phyloP scores from a whole-genome alignment of 37 sponge, comb jelly and placozoan genomes.

The Spongia lamella region DNA sequence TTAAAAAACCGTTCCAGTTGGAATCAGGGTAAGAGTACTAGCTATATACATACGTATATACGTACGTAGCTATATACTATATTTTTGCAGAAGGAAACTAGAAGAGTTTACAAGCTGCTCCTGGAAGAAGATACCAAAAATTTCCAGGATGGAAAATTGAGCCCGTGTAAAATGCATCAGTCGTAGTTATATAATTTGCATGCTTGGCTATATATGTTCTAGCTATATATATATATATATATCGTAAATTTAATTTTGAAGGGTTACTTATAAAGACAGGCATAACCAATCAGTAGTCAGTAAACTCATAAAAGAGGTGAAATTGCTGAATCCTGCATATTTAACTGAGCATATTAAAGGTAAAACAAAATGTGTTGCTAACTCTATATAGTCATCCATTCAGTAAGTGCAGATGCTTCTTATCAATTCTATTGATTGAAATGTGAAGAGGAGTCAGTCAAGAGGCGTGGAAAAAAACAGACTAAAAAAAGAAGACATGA shows the following conservation, averaged over 20 bases:
- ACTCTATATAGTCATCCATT: too few species aligned
- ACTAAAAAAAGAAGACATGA: neutral
- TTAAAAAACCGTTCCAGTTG: too few species aligned
- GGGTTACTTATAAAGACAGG: too few species aligned
- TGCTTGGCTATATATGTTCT: too few species aligned
- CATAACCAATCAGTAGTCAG: neutral
- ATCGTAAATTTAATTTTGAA: too few species aligned
- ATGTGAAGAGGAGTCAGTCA: neutral
- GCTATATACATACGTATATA: too few species aligned
- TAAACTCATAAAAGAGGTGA: slow-evolving; percentile 4
- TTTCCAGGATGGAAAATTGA: slow-evolving; percentile 34
- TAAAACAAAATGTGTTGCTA: neutral
- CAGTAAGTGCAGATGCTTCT: slow-evolving; percentile 15
- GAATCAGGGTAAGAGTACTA: too few species aligned
- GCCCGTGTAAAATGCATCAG: slow-evolving; percentile 17
- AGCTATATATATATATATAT: too few species aligned
- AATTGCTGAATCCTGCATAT: slow-evolving; percentile 10
- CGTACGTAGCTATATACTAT: slow-evolving; percentile 1
- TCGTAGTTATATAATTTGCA: too few species aligned
- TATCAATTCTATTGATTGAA: neutral
- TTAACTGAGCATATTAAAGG: slow-evolving; percentile 3
- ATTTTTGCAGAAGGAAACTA: slow-evolving; percentile 26
- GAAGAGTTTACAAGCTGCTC: slow-evolving; percentile 19
- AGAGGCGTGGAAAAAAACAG: neutral
- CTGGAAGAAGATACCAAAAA: slow-evolving; percentile 29